These are phyloP conservation scores for Platysteira castanea DNA, from an alignment of 2,113 vertebrate genomes.

Conservation along the genomic window DNA sequence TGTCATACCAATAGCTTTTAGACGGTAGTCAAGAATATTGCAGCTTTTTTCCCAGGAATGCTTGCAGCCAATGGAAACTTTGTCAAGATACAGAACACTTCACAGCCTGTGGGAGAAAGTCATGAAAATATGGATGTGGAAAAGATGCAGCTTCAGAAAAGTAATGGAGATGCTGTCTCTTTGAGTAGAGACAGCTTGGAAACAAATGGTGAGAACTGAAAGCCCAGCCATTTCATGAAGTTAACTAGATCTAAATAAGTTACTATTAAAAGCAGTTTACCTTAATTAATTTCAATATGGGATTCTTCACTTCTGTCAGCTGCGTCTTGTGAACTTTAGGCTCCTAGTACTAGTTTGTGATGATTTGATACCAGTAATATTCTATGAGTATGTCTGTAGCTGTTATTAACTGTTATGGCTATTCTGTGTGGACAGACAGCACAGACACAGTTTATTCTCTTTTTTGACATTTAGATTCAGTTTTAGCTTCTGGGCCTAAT, in stretches of 20 bases:
- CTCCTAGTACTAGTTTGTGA: background rate
- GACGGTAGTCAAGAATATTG: background rate
- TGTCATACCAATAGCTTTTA: background rate
- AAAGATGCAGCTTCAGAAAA: slow-evolving; percentile 49
- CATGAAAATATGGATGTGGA: slow-evolving; percentile 58
- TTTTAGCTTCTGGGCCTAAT: slow-evolving; percentile 65
- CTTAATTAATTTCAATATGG: background rate
- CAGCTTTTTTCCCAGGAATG: slow-evolving; percentile 55
- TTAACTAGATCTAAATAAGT: background rate
- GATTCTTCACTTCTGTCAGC: background rate
- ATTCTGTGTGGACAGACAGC: background rate
- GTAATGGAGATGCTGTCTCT: slow-evolving; percentile 27
- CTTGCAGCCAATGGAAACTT: slow-evolving; percentile 69
- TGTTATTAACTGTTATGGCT: background rate
- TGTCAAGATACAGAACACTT: slow-evolving; percentile 73
- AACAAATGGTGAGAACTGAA: slow-evolving; percentile 75
- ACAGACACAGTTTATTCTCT: background rate
- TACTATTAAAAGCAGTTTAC: background rate
- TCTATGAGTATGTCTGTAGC: background rate
- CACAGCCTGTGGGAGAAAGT: slow-evolving; percentile 65
- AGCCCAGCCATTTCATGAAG: background rate
- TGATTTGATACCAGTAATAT: background rate
- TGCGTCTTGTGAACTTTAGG: background rate
- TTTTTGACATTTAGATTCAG: slow-evolving; percentile 64
- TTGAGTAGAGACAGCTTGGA: slow-evolving; percentile 79